Percentiles rank a stretch among this genome's conserved stretches.
These are phyloP conservation scores for Sebastes fasciatus DNA, from an alignment of 2,113 vertebrate species.

Conservation along the genomic window DNA sequence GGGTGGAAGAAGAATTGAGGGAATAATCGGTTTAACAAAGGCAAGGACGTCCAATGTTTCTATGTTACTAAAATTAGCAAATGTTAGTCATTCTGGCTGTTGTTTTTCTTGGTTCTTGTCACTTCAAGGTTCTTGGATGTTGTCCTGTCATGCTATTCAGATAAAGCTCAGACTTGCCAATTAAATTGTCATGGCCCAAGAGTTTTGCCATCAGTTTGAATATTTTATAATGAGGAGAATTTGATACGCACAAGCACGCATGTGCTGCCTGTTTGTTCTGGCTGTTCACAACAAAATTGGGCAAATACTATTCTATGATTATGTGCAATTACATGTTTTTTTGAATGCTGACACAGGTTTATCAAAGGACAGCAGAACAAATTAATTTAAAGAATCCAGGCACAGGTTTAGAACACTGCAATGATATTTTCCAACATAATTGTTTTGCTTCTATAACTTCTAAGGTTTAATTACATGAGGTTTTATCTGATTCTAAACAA, in stretches of 20 bases:
- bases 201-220: conserved; percentile 61
- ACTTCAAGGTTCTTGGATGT: conserved; percentile 55
- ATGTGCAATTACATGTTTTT: not conserved
- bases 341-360: not conserved
- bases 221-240: conserved; percentile 51
- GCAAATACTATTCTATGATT: not conserved
- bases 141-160: conserved; percentile 51
- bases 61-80: conserved; percentile 65
- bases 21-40: conserved; percentile 76
- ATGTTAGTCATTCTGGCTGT: conserved; percentile 37
- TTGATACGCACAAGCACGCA: conserved; percentile 6
- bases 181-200: conserved; percentile 83
- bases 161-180: conserved; percentile 62
- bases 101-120: conserved; percentile 59
- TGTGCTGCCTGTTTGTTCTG: conserved; percentile 10
- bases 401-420: not conserved
- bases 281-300: not conserved
- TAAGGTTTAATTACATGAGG: conserved; percentile 17
- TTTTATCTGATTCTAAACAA: conserved; percentile 20
- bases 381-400: not conserved
- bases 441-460: conserved; percentile 8
- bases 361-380: not conserved
- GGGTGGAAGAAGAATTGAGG: conserved; percentile 25
- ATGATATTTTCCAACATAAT: not conserved
- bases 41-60: conserved; percentile 17